Evolutionary conservation across 1,140 invertebrate species (phyloP), one percentile per base, ranked within the genome.

Genomic region (Drosophila pallidifrons): DNA sequence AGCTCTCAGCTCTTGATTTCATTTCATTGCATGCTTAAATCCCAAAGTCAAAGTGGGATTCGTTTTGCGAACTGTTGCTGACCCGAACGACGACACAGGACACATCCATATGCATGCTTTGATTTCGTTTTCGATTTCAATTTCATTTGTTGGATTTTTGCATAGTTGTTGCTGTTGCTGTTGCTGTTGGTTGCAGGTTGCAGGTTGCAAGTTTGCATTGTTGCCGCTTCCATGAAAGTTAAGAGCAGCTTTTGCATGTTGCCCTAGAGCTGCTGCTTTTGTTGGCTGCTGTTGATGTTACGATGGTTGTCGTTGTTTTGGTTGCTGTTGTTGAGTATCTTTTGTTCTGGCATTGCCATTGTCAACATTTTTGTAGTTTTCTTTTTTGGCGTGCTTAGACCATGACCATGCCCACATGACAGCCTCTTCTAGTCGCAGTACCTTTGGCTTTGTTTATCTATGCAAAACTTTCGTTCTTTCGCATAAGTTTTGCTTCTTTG

Each of bases 81-180:
- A 67, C 46, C 47, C 57, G 20, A 25, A 25, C 20, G 20, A 25
- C 20, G 35, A 47, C 38, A 51, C 72, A 32, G 51, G 51, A 54
- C 51, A 54, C 51, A 83, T 83, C 77, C 83, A 87, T 88, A 88
- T 87, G 82, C 82, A 88, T 87, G 82, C 79, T 61, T 80, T 88
- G 82, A 88, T 83, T 87, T 83, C 80, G 66, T 72, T 87, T 87
- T 88, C 83, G 82, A 87, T 87, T 87, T 87, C 83, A 79, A 78
- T 86, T 88, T 82, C 82, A 82, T 86, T 82, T 87, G 71, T 86
- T 65, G 65, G 75, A 78, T 65, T 86, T 75, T 41, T 25, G 78
- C 20, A 41, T 61, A 43, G 54, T 72, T 49, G 11, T 30, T 47
- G 47, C 15, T 15, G 15, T 30, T 47, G 47, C 15, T 15, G 15